Conservation (phyloP, 2,888 invertebrate species). For the Drosophila prolongata region DNA sequence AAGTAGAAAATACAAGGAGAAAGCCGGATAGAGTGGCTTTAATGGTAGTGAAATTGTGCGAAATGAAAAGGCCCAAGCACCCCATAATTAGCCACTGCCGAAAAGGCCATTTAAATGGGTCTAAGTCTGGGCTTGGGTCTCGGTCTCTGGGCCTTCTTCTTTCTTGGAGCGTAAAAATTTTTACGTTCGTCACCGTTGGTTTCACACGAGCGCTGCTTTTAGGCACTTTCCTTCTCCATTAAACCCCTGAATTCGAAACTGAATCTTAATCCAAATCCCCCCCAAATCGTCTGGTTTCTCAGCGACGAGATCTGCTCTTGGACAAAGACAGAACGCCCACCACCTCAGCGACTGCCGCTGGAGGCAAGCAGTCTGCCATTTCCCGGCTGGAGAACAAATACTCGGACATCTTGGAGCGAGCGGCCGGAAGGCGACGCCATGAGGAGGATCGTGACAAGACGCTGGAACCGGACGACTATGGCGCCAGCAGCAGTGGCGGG, state of each 20-base stretch:
- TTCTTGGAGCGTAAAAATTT: constrained; percentile 65
- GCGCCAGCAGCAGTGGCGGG: constrained; percentile 84
- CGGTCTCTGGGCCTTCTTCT: constrained; percentile 39
- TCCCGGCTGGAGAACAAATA: constrained; percentile 92
- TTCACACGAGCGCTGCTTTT: constrained; percentile 75
- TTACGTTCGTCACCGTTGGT: constrained; percentile 66
- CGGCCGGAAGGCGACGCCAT: constrained; percentile 86
- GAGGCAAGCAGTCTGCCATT: constrained; percentile 85
- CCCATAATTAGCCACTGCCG: constrained; percentile 69
- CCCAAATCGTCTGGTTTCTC: constrained; percentile 38
- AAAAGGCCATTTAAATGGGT: constrained; percentile 67
- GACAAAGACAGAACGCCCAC: constrained; percentile 84
- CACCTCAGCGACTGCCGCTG: constrained; percentile 44
- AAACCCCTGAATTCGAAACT: constrained; percentile 41
- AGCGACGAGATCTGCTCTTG: constrained; percentile 76
- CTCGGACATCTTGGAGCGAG: constrained; percentile 90
- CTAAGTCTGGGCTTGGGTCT: constrained; percentile 27
- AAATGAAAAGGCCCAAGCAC: constrained; percentile 56
- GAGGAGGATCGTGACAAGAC: constrained; percentile 88
- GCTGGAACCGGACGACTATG: constrained; percentile 86
- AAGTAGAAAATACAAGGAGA: constrained; percentile 44
- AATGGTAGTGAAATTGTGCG: constrained; percentile 66
- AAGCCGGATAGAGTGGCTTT: constrained; percentile 50
- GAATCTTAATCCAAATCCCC: constrained; percentile 19
- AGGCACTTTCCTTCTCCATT: constrained; percentile 72